Evolutionary conservation across 2,797 vertebrate species (phyloP).

Genomic region (Myioborus melanocephalus): DNA sequence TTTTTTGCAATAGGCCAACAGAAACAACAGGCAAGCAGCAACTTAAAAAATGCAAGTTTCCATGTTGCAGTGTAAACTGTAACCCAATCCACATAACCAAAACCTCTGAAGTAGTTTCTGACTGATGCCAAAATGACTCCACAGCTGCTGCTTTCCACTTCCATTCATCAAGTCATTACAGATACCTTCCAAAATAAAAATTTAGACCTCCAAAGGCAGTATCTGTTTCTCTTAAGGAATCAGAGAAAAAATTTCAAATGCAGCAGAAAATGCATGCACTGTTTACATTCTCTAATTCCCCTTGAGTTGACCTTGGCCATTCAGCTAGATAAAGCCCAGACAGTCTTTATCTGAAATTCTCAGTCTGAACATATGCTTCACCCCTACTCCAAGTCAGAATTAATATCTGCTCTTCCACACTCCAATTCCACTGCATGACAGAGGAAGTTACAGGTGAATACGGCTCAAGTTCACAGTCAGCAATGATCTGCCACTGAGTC

Average conservation of each 20-base stretch:
- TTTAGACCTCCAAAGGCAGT: not conserved
- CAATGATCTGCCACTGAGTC: not conserved
- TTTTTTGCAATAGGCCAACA: not conserved
- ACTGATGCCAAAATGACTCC: not conserved
- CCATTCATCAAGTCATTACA: not conserved
- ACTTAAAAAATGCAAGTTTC: not conserved
- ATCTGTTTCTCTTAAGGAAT: not conserved
- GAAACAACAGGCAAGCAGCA: not conserved
- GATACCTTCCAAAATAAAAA: not conserved
- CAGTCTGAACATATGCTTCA: not conserved
- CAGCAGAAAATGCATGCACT: not conserved
- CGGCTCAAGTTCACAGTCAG: not conserved
- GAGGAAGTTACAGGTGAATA: not conserved
- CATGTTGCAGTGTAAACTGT: not conserved
- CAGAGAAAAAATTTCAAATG: not conserved
- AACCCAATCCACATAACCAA: not conserved
- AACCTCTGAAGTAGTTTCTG: not conserved
- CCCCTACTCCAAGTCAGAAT: not conserved
- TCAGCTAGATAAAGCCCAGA: not conserved
- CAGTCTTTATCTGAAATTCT: not conserved
- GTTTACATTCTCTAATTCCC: not conserved
- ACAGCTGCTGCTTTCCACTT: not conserved
- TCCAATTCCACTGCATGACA: not conserved
- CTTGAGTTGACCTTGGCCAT: not conserved
- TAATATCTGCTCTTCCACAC: not conserved